These are phyloP conservation scores for Drosophila repletoides DNA, from an alignment of 1,140 invertebrate genomes.

Conservation along the genomic window DNA sequence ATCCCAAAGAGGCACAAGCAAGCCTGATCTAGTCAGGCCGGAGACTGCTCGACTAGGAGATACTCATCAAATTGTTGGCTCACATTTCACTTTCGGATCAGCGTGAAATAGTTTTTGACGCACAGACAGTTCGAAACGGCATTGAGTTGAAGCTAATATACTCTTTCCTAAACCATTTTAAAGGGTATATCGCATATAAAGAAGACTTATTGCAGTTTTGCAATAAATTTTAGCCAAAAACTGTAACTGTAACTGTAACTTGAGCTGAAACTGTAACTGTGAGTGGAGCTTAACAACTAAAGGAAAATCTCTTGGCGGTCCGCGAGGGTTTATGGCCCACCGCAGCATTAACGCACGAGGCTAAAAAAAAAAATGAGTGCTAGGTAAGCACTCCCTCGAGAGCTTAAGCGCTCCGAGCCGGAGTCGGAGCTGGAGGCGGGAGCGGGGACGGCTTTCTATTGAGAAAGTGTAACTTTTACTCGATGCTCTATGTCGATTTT, in stretches of 20 bases:
- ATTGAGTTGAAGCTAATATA: too few relatives aligned
- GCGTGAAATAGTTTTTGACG: too few relatives aligned
- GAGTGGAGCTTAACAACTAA: constrained; percentile 38
- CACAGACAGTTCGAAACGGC: too few relatives aligned
- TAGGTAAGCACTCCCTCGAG: constrained; percentile 57
- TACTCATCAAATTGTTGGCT: too few relatives aligned
- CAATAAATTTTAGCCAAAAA: constrained; percentile 58
- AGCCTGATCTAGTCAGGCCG: too few relatives aligned
- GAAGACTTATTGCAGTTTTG: constrained; percentile 66
- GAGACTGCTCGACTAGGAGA: too few relatives aligned
- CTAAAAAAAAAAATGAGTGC: constrained; percentile 9
- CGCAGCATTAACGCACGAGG: constrained; percentile 40
- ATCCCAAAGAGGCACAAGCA: too few relatives aligned
- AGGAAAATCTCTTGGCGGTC: constrained; percentile 21
- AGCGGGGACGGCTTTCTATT: constrained; percentile 55
- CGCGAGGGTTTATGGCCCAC: constrained; percentile 61
- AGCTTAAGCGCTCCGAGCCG: constrained; percentile 22
- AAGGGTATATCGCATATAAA: neutral
- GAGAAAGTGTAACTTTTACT: constrained; percentile 79
- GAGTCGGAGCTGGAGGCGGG: neutral
- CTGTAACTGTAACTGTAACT: constrained; percentile 38
- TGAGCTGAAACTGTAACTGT: constrained; percentile 29
- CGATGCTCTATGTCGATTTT: constrained; percentile 60
- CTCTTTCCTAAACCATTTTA: too few relatives aligned
- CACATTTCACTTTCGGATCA: too few relatives aligned